Conservation (phyloP, 2,888 invertebrate genomes). For the Drosophila buzzatii region DNA sequence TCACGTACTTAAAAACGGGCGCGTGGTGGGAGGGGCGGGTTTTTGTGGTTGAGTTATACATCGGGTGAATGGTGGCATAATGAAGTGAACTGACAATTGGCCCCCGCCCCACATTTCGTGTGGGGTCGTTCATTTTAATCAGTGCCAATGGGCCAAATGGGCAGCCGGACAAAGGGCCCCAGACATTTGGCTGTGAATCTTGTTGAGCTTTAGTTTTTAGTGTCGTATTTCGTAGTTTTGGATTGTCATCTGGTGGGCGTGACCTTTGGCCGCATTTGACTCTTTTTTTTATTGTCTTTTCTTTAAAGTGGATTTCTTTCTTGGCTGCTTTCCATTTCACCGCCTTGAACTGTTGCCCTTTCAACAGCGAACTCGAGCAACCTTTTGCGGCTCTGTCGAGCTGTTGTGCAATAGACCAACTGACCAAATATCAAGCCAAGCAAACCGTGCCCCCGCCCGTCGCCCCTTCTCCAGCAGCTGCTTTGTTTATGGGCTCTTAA, state of each 20-base stretch:
- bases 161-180: slow-evolving; percentile 14
- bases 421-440: slow-evolving; percentile 29
- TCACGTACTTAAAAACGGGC: slow-evolving; percentile 22
- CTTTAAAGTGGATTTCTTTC: not conserved
- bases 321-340: slow-evolving; percentile 51
- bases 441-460: not conserved
- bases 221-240: slow-evolving; percentile 1
- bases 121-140: slow-evolving; percentile 27
- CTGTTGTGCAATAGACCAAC: slow-evolving; percentile 42
- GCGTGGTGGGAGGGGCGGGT: not conserved
- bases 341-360: slow-evolving; percentile 65
- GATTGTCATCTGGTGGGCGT: slow-evolving; percentile 23
- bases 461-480: not conserved
- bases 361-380: slow-evolving; percentile 17
- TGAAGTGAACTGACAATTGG: slow-evolving; percentile 11
- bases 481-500: slow-evolving; percentile 30
- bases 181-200: slow-evolving; percentile 13
- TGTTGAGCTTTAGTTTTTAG: slow-evolving; percentile 9
- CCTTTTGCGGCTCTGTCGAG: slow-evolving; percentile 14
- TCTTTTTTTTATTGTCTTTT: slow-evolving; percentile 5
- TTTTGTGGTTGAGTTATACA: not conserved
- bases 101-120: slow-evolving; percentile 15
- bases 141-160: slow-evolving; percentile 27
- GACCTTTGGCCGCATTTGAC: slow-evolving; percentile 49
- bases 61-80: not conserved